Base-by-base conservation (phyloP, 2,888 invertebrate species). In the Oscheius myriophilus region DNA sequence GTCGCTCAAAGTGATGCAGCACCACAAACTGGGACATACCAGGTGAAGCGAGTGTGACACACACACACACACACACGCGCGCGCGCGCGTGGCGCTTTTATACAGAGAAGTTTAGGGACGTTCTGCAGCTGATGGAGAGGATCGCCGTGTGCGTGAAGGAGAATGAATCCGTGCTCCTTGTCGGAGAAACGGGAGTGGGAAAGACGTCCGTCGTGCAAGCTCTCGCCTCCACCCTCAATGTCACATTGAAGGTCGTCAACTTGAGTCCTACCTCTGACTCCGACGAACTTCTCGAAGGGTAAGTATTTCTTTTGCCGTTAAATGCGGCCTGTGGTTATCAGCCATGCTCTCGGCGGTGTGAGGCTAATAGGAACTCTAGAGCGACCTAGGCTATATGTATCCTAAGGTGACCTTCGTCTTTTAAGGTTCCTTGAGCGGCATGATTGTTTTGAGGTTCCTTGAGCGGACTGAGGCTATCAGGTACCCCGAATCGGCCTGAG, bases 181-280 rank as follows among this genome's bases (percentile, higher is more conserved):
- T 97, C 0, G 98, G 98, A 39, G 98, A 98, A 89, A 98, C 98
- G 0, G 98, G 98, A 55, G 96, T 95, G 0, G 98, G 98, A 0
- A 98, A 98, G 89, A 99, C 98, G 0, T 93, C 95, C 0, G 91
- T 93, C 0, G 91, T 98, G 0, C 97, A 84, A 63, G 75, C 75
- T 33, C 67, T 85, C 11, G 84, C 85, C 7, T 69, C 75, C 57
- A 72, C 75, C 18, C 53, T 76, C 16, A 79, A 82, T 51, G 72
- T 70, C 79, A 93, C 92, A 85, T 89, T 99, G 11, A 90, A 93
- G 41, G 96, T 97, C 0, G 93, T 99, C 26, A 99, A 99, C 87
- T 93, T 99, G 93, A 98, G 96, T 86, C 96, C 98, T 86, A 97
- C 98, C 86, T 96, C 95, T 54, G 98, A 99, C 88, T 93, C 93